Conservation (phyloP, 2,797 vertebrate genomes). For the Remorina albescens region DNA sequence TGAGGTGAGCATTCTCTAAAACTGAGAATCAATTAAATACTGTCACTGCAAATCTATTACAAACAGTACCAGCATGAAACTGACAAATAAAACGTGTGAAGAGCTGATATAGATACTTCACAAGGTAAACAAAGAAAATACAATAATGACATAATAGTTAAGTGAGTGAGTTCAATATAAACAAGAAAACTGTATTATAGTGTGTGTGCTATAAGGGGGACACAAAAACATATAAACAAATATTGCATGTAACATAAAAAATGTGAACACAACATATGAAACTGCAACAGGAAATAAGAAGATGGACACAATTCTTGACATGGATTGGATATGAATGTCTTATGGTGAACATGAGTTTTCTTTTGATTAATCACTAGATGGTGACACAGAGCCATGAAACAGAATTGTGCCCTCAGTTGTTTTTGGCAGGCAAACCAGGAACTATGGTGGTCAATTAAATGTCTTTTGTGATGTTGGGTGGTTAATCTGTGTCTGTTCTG, state of each 20-base stretch:
- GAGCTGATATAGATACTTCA: background rate
- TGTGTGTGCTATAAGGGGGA: background rate
- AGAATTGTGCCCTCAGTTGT: background rate
- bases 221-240: too few species aligned
- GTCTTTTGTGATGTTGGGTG: background rate
- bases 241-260: background rate
- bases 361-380: conserved; percentile 37
- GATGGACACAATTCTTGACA: background rate
- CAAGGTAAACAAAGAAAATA: too few species aligned
- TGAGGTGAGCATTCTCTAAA: background rate
- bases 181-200: background rate
- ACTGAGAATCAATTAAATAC: too few species aligned
- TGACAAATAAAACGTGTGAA: background rate
- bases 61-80: background rate
- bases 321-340: background rate
- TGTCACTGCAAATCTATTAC: background rate
- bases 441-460: background rate
- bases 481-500: too few species aligned
- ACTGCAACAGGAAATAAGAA: background rate
- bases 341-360: background rate
- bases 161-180: too few species aligned
- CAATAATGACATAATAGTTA: too few species aligned
- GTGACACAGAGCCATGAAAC: background rate
- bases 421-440: conserved; percentile 1
- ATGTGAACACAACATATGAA: background rate